These are phyloP conservation scores for Gryllus bimaculatus DNA, from an alignment of 1,140 invertebrate species.

Conservation along the genomic window DNA sequence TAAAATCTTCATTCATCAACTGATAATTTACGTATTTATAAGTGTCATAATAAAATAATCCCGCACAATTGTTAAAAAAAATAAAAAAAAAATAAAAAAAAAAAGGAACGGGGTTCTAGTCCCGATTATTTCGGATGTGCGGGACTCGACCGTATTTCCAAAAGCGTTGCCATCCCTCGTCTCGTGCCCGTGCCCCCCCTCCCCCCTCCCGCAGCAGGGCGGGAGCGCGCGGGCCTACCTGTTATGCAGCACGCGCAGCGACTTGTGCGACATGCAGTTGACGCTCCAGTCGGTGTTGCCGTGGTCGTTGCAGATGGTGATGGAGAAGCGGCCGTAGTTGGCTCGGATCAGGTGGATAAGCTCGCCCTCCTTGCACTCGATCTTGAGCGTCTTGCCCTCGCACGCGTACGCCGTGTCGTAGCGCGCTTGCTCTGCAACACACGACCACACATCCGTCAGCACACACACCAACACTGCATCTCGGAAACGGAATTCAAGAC, in stretches of 20 bases:
- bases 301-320: slow-evolving; percentile 93
- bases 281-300: slow-evolving; percentile 95
- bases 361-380: slow-evolving; percentile 77
- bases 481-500: too few relatives aligned
- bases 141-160: too few relatives aligned
- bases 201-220: background rate
- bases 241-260: slow-evolving; percentile 65
- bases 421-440: slow-evolving; percentile 49
- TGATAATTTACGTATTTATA: too few relatives aligned
- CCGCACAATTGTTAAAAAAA: too few relatives aligned
- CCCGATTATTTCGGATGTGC: too few relatives aligned
- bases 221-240: slow-evolving; percentile 46
- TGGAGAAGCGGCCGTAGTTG: slow-evolving; percentile 91
- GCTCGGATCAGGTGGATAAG: slow-evolving; percentile 86
- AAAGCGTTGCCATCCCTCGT: too few relatives aligned
- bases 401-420: slow-evolving; percentile 90
- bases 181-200: too few relatives aligned
- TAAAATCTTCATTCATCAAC: too few relatives aligned
- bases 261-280: slow-evolving; percentile 84
- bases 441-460: slow-evolving; percentile 18
- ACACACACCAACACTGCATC: too few relatives aligned
- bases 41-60: too few relatives aligned
- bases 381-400: slow-evolving; percentile 79
- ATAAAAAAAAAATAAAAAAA: too few relatives aligned
- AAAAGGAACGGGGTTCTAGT: too few relatives aligned